Evolutionary conservation across 1,140 invertebrate genomes (phyloP).

Genomic region (Anastatus disparis): DNA sequence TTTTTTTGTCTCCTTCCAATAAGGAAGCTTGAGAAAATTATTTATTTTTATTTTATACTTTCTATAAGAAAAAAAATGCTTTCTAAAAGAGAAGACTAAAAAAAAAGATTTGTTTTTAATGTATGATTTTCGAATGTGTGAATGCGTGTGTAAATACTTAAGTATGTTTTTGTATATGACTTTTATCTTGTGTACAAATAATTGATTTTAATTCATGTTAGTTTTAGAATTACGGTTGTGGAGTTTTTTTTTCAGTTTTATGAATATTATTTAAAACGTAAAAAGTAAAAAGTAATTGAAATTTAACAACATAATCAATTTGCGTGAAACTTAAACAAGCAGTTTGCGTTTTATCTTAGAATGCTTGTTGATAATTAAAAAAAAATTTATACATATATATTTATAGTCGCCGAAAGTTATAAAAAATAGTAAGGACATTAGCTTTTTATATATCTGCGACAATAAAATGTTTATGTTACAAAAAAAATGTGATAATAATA

Average conservation of each 20-base stretch:
- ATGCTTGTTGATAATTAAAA: conserved; percentile 7
- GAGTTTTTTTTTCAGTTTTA: conserved; percentile 18
- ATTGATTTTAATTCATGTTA: conserved; percentile 25
- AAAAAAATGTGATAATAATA: conserved; percentile 46
- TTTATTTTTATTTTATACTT: conserved; percentile 15
- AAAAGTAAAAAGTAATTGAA: conserved; percentile 48
- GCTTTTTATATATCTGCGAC: background rate
- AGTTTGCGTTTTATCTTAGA: conserved; percentile 12
- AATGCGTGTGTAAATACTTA: conserved; percentile 12
- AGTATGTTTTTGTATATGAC: conserved; percentile 29
- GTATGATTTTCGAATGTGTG: conserved; percentile 32
- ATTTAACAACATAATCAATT: conserved; percentile 13
- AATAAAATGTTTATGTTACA: conserved; percentile 16
- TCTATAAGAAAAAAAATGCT: conserved; percentile 6
- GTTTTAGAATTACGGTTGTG: conserved; percentile 11
- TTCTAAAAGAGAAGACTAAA: conserved; percentile 19
- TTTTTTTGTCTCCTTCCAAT: background rate
- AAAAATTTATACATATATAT: conserved; percentile 15
- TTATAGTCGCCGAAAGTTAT: conserved; percentile 14
- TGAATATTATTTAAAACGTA: conserved; percentile 38
- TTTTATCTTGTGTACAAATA: conserved; percentile 31
- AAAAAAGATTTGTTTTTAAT: conserved; percentile 17
- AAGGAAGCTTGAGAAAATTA: background rate
- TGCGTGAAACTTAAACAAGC: conserved; percentile 12
- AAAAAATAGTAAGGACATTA: background rate